A percentile compares a stretch with the other conserved stretches of the same genome.
phyloP scores from a whole-genome alignment of 2,888 invertebrate species.

The Megamerina dolium region DNA sequence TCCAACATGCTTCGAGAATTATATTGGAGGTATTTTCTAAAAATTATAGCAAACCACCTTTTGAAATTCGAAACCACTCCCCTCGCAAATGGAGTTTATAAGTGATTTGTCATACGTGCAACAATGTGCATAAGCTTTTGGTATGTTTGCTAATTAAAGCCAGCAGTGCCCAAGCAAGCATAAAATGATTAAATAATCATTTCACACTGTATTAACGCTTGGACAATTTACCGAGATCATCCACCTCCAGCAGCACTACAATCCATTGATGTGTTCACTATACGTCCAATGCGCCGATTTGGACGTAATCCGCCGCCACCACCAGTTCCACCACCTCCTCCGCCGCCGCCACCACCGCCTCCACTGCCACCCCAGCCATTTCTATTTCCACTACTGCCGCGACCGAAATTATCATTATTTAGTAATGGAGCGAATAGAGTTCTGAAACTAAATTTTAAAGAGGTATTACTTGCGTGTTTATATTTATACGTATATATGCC shows the following conservation, averaged over 20 bases:
- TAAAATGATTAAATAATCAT: background rate
- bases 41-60: too few relatives aligned
- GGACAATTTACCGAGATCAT: conserved; percentile 28
- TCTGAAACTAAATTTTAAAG: conserved; percentile 26
- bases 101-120: conserved; percentile 23
- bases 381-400: conserved; percentile 15
- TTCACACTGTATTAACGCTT: conserved; percentile 4
- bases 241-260: conserved; percentile 28
- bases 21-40: too few relatives aligned
- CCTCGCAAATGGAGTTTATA: conserved; percentile 23
- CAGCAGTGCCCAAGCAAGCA: conserved; percentile 25
- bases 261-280: conserved; percentile 26
- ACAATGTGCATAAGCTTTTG: conserved; percentile 13
- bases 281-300: conserved; percentile 28
- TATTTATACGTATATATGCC: background rate
- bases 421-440: conserved; percentile 37
- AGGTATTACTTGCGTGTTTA: background rate
- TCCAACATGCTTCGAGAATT: too few relatives aligned
- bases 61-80: conserved; percentile 24
- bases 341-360: conserved; percentile 25
- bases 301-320: conserved; percentile 25
- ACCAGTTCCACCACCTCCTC: conserved; percentile 13
- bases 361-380: conserved; percentile 20
- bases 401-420: conserved; percentile 16
- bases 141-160: conserved; percentile 3